Evolutionary conservation across 37 sponge, comb jelly and placozoan genomes (phyloP).

Genomic region (Eunapius fragilis): DNA sequence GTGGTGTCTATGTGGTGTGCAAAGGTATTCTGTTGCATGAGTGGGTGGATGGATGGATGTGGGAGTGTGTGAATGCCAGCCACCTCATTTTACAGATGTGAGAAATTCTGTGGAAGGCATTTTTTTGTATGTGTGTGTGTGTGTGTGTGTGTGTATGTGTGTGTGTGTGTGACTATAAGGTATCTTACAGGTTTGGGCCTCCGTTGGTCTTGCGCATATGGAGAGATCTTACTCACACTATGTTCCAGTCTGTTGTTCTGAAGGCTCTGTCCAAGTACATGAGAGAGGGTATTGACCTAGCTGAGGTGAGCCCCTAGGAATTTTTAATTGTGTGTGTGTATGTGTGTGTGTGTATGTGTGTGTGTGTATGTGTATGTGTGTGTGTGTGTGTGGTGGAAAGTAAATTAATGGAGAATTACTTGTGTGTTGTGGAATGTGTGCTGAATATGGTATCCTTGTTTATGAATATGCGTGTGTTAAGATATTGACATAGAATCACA

Average conservation of each 20-base stretch:
- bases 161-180: neutral
- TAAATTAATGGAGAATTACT: too few species aligned
- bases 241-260: slow-evolving; percentile 84
- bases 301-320: slow-evolving; percentile 44
- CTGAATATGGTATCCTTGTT: neutral
- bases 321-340: neutral
- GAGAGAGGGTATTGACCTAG: slow-evolving; percentile 35
- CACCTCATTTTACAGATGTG: too few species aligned
- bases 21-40: neutral
- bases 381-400: neutral
- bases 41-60: slow-evolving; percentile 10
- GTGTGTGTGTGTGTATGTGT: neutral
- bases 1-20: too few species aligned
- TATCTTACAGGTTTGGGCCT: slow-evolving; percentile 77
- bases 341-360: neutral
- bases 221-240: slow-evolving; percentile 70
- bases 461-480: neutral
- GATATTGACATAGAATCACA: neutral
- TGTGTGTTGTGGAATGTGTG: neutral
- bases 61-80: neutral
- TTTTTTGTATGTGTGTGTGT: neutral
- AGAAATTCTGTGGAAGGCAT: too few species aligned
- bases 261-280: slow-evolving; percentile 49
- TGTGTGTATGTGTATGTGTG: neutral
- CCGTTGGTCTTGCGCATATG: slow-evolving; percentile 76